Base-by-base conservation (phyloP, 2,113 vertebrate species). In the Loxodonta africana region DNA sequence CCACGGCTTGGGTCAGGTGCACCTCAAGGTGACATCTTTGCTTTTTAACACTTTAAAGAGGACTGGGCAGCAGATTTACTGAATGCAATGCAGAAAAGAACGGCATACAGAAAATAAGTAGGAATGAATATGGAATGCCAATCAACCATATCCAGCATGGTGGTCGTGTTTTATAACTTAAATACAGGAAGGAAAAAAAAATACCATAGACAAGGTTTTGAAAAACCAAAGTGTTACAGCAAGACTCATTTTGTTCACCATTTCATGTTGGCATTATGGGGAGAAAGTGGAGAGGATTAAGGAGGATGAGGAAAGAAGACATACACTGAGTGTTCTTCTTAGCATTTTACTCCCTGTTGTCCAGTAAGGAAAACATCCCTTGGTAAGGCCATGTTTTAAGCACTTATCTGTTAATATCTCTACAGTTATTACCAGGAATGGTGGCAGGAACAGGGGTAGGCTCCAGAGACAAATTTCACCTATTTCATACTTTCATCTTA, bases 151-250 rank as follows among this genome's bases (percentile, higher is more conserved):
- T 84, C 26, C 41, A 80, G 12, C 28, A 69, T 60, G 46, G 37
- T 63, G 26, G 69, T 85, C 37, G 8, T 91, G 37, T 60, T 91
- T 17, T 94, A 80, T 82, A 88, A 81, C 62, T 95, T 95, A 95
- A 92, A n/a, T 90, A 94, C 57, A 84, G 44, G 20, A 51, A 30
- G 91, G 95, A 91, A 41, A 69, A 69, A 69, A 65, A 8, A 6
- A 69, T 6, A 83, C 6, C 15, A 17, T 90, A 80, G 87, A 76
- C n/a, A 92, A 67, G 20, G 71, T 57, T 91, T 91, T 81, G 44
- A 76, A 93, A 93, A 83, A 48, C 6, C 10, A 41, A 93, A 69
- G 4, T 57, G 2, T 60, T 62, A 74, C 0, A 83, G 15, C 60
- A 60, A 84, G 51, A 63, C 14, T n/a, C 8, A 21, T 73, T 92